These are phyloP conservation scores for Zosterops japonicus DNA, from an alignment of 2,113 vertebrate species.

Conservation along the genomic window DNA sequence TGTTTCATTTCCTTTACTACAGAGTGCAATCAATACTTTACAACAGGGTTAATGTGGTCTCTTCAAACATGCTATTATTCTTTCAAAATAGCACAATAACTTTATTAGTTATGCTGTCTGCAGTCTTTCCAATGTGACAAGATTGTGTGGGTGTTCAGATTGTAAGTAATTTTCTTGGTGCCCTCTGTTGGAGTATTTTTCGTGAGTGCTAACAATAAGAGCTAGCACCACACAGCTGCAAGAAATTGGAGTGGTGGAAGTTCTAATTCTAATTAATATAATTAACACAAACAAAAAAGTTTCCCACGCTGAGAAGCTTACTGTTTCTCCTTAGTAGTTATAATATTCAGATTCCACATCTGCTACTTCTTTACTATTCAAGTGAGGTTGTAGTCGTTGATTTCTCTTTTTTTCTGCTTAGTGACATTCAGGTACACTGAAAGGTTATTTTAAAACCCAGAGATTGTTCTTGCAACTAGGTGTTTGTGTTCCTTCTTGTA, in stretches of 20 bases:
- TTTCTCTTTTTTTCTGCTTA: neutral
- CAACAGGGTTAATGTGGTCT: constrained; percentile 81
- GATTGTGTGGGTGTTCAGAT: constrained; percentile 68
- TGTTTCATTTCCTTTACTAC: constrained; percentile 77
- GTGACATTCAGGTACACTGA: neutral
- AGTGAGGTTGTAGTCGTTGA: neutral
- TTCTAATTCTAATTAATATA: constrained; percentile 79
- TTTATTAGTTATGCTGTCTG: constrained; percentile 83
- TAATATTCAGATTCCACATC: constrained; percentile 65
- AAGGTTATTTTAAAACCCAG: constrained; percentile 1
- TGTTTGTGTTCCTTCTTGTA: neutral
- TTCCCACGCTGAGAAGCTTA: constrained; percentile 34
- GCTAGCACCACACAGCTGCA: constrained; percentile 63
- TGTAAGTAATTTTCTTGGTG: constrained; percentile 67
- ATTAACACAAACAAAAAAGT: constrained; percentile 70
- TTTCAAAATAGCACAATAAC: constrained; percentile 78
- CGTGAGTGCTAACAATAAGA: constrained; percentile 21
- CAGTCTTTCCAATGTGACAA: constrained; percentile 71
- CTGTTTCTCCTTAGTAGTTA: constrained; percentile 54
- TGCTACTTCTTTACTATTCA: constrained; percentile 30
- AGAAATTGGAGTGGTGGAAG: constrained; percentile 62
- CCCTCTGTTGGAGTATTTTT: constrained; percentile 73
- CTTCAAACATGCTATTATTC: constrained; percentile 83
- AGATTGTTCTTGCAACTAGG: neutral
- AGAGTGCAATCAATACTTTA: constrained; percentile 80